These are phyloP conservation scores for Lithosia quadra DNA, from an alignment of 2,888 invertebrate genomes.

Conservation along the genomic window DNA sequence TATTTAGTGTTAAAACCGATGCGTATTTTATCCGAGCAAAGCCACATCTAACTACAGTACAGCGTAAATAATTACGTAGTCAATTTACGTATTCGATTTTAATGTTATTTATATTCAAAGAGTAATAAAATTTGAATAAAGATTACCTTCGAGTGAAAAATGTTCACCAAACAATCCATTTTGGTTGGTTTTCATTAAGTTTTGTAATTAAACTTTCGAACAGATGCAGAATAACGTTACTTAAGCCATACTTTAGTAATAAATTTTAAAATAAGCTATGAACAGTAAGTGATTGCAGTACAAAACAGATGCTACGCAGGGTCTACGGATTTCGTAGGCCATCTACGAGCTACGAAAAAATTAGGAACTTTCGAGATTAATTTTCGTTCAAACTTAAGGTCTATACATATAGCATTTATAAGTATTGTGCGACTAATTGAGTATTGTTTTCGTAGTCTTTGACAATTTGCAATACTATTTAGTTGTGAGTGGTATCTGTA, in stretches of 20 bases:
- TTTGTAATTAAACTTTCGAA: slow-evolving; percentile 30
- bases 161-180: slow-evolving; percentile 27
- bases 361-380: background rate
- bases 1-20: background rate
- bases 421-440: background rate
- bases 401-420: background rate
- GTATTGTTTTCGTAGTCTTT: too few species aligned
- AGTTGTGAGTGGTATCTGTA: too few species aligned
- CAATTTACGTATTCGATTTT: slow-evolving; percentile 11
- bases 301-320: slow-evolving; percentile 23
- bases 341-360: slow-evolving; percentile 23
- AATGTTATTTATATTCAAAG: slow-evolving; percentile 20
- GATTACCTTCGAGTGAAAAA: slow-evolving; percentile 32
- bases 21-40: background rate
- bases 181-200: slow-evolving; percentile 27
- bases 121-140: slow-evolving; percentile 21
- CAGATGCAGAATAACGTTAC: slow-evolving; percentile 25
- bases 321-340: slow-evolving; percentile 35
- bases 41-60: background rate
- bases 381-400: slow-evolving; percentile 7
- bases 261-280: slow-evolving; percentile 16
- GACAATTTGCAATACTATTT: too few species aligned
- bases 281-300: background rate
- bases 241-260: slow-evolving; percentile 19
- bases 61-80: slow-evolving; percentile 12